Conservation (phyloP, 2,888 invertebrate species). For the Chesias legatella region DNA sequence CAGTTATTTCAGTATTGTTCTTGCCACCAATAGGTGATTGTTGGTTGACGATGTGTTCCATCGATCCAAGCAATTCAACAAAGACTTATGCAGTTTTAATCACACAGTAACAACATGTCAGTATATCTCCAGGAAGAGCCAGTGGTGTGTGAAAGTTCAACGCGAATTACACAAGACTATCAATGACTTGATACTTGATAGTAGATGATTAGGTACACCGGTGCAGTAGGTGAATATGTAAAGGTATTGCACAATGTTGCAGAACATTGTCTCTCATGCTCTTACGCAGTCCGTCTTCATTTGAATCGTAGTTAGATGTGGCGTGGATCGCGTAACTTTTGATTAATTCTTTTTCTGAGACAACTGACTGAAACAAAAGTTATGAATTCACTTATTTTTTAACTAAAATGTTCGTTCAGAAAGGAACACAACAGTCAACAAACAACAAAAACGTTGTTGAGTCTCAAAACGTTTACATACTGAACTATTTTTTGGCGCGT, state of each 20-base stretch:
- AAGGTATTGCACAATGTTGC: slow-evolving; percentile 46
- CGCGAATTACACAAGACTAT: slow-evolving; percentile 45
- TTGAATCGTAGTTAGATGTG: slow-evolving; percentile 1
- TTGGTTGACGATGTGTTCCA: too few species aligned
- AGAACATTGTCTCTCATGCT: slow-evolving; percentile 30
- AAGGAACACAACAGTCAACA: too few species aligned
- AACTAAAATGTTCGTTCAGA: too few species aligned
- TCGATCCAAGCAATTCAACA: slow-evolving; percentile 22
- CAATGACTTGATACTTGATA: slow-evolving; percentile 50
- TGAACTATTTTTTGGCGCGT: too few species aligned
- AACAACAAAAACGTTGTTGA: too few species aligned
- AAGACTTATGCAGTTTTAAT: slow-evolving; percentile 35
- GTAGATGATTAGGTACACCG: slow-evolving; percentile 22
- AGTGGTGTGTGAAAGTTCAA: slow-evolving; percentile 50
- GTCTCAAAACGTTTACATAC: too few species aligned
- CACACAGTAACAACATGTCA: slow-evolving; percentile 19
- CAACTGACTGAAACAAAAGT: too few species aligned
- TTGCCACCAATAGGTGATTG: too few species aligned
- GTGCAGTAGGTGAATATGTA: slow-evolving; percentile 47
- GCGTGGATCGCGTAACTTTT: too few species aligned
- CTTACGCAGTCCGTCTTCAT: slow-evolving; percentile 10
- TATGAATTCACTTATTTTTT: too few species aligned
- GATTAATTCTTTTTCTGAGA: too few species aligned
- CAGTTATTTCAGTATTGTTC: too few species aligned
- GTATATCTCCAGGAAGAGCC: slow-evolving; percentile 28